These are phyloP conservation scores for Agrilus mali DNA, from an alignment of 2,888 invertebrate species.

Conservation along the genomic window DNA sequence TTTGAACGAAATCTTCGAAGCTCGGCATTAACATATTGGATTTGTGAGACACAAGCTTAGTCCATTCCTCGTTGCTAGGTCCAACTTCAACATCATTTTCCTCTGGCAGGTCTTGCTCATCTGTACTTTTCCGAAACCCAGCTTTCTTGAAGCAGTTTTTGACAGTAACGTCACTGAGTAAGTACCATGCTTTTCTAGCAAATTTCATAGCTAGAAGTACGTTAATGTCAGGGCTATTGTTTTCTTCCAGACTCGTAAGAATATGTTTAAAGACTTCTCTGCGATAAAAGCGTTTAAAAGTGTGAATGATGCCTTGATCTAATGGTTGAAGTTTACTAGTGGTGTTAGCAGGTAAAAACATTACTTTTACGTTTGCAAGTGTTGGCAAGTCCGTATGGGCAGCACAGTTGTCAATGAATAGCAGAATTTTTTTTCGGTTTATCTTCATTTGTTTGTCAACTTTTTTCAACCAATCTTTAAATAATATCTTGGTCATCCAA, in stretches of 20 bases:
- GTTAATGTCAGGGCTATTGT: slow-evolving; percentile 10
- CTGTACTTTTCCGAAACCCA: slow-evolving; percentile 7
- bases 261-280: too few relatives aligned
- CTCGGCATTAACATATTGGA: slow-evolving; percentile 6
- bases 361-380: too few relatives aligned
- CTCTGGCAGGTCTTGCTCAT: slow-evolving; percentile 3
- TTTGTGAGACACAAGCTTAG: slow-evolving; percentile 10
- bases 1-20: slow-evolving; percentile 7
- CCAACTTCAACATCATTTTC: slow-evolving; percentile 6
- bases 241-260: slow-evolving; percentile 7
- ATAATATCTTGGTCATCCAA: too few relatives aligned
- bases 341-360: too few relatives aligned
- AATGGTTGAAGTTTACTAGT: too few relatives aligned
- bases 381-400: too few relatives aligned
- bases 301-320: too few relatives aligned
- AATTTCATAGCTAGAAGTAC: slow-evolving; percentile 12
- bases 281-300: too few relatives aligned
- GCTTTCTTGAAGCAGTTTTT: slow-evolving; percentile 16
- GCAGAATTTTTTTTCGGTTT: too few relatives aligned
- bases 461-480: too few relatives aligned
- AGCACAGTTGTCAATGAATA: too few relatives aligned
- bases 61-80: slow-evolving; percentile 10
- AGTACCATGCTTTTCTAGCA: slow-evolving; percentile 13
- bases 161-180: slow-evolving; percentile 11
- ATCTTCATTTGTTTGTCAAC: too few relatives aligned